Conservation (phyloP, 1,140 invertebrate genomes). For the Bombus superbus region DNA sequence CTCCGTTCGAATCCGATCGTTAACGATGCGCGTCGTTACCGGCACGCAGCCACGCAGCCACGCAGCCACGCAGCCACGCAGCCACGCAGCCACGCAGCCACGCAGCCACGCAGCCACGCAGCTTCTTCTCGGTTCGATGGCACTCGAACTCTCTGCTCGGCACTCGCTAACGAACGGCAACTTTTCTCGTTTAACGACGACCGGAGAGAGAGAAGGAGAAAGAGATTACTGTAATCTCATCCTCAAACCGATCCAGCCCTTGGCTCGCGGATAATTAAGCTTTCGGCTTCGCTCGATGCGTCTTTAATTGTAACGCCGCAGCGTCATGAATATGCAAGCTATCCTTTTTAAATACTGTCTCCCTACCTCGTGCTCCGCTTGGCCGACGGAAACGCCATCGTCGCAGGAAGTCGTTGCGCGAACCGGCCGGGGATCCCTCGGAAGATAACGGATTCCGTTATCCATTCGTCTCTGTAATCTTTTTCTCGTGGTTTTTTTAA, state of each 20-base stretch:
- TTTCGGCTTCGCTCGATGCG: conserved; percentile 54
- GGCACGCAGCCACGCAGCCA: conserved; percentile 32
- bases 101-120: conserved; percentile 28
- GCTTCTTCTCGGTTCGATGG: conserved; percentile 49
- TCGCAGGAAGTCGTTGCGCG: background rate
- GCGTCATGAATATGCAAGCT: conserved; percentile 65
- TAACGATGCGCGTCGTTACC: conserved; percentile 55
- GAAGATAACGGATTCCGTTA: conserved; percentile 52
- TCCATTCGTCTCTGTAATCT: conserved; percentile 43
- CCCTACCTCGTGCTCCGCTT: background rate
- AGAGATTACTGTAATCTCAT: conserved; percentile 56
- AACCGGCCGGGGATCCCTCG: conserved; percentile 14
- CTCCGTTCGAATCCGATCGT: conserved; percentile 29
- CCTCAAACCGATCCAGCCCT: conserved; percentile 33
- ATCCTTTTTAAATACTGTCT: conserved; percentile 56
- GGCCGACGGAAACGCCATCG: background rate
- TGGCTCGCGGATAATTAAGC: conserved; percentile 65
- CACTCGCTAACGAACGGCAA: conserved; percentile 56
- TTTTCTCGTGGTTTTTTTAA: background rate
- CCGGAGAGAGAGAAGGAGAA: background rate
- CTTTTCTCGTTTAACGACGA: conserved; percentile 66
- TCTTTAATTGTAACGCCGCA: conserved; percentile 55
- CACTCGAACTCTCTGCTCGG: conserved; percentile 29
- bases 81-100: conserved; percentile 33
- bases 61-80: conserved; percentile 29